Conservation (phyloP, 2,888 invertebrate species). For the Falcaria lacertinaria region DNA sequence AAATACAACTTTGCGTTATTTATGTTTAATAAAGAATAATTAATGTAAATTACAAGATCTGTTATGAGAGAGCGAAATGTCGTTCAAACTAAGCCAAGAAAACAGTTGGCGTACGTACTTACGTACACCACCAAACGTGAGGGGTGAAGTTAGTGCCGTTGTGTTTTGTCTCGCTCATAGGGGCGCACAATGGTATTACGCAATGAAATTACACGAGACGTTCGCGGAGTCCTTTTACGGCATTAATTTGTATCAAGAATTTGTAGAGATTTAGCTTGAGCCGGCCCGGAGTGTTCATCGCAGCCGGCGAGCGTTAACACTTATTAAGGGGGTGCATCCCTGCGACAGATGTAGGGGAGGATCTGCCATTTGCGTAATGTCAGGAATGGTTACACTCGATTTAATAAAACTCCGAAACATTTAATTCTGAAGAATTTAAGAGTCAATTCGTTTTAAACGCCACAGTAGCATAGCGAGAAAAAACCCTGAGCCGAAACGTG, state of each 20-base stretch:
- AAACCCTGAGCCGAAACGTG: constrained; percentile 78
- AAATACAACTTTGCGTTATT: no score
- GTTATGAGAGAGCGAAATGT: neutral
- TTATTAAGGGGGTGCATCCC: constrained; percentile 80
- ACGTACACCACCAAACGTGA: constrained; percentile 24
- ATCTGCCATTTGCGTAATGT: constrained; percentile 78
- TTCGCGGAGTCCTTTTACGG: constrained; percentile 58
- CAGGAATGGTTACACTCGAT: constrained; percentile 79
- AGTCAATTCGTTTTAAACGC: constrained; percentile 78
- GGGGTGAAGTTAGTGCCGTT: constrained; percentile 30
- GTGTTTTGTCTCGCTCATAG: constrained; percentile 35
- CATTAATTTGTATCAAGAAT: constrained; percentile 80
- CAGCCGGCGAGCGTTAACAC: constrained; percentile 78
- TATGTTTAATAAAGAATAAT: no score
- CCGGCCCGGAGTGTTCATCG: constrained; percentile 70
- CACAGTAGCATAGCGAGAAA: constrained; percentile 71
- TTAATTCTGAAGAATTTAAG: constrained; percentile 78
- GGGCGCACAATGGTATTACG: constrained; percentile 47
- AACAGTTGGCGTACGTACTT: neutral
- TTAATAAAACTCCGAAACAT: constrained; percentile 79
- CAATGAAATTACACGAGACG: constrained; percentile 72
- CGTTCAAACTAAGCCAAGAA: neutral
- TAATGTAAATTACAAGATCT: no score
- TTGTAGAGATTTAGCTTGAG: constrained; percentile 78
- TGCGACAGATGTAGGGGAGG: constrained; percentile 79